Evolutionary conservation across 1,140 invertebrate species (phyloP).

Genomic region (Bombus ignitus): DNA sequence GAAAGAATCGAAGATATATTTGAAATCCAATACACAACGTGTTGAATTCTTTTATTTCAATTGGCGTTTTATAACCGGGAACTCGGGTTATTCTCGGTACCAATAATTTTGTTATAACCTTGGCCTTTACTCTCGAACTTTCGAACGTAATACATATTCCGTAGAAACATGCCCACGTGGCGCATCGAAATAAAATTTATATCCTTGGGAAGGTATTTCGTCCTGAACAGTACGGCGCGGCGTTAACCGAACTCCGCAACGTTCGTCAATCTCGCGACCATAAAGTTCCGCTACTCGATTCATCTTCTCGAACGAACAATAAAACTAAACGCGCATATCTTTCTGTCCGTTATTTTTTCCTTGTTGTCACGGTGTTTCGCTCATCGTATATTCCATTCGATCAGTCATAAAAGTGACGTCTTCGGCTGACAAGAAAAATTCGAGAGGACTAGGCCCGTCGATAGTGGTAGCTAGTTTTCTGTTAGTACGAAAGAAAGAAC

Average conservation of each 20-base stretch:
- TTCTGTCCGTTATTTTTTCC: background rate
- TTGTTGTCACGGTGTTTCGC: background rate
- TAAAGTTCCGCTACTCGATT: constrained; percentile 15
- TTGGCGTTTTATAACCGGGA: background rate
- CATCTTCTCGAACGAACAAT: constrained; percentile 12
- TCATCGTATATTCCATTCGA: constrained; percentile 25
- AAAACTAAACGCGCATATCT: constrained; percentile 12
- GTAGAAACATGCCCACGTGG: background rate
- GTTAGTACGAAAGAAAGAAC: constrained; percentile 41
- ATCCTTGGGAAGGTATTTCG: background rate
- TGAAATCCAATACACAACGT: background rate
- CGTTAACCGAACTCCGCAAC: constrained; percentile 8
- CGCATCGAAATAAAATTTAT: background rate
- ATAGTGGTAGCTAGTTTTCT: constrained; percentile 52
- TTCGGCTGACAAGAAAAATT: constrained; percentile 16
- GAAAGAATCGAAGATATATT: background rate
- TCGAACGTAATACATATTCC: background rate
- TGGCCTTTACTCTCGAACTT: background rate
- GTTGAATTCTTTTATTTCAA: background rate
- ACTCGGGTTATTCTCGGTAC: background rate
- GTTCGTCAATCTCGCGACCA: background rate
- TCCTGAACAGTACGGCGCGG: background rate
- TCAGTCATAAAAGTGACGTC: constrained; percentile 29
- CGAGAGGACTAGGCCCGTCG: background rate
- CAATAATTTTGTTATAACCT: background rate